A percentile compares a stretch with the other conserved stretches of the same genome.
Evolutionary conservation across 35 echinoderm and acorn worm species (phyloP).

Genomic region (Ophiothrix spiculata): DNA sequence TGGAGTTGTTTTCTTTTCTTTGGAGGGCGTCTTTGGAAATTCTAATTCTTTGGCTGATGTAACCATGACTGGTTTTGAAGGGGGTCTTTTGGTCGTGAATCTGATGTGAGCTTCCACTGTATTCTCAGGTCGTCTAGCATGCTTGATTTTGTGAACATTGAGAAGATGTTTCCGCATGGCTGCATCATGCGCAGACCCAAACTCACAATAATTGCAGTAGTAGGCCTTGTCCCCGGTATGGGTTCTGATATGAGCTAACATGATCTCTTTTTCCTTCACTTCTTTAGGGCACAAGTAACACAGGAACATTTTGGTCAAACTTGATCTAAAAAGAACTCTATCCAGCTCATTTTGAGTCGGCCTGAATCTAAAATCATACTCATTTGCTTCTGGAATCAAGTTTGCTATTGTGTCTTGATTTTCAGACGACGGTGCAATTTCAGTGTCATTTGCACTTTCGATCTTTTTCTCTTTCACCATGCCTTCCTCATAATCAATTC

Average conservation of each 20-base stretch:
- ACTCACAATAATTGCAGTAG: not conserved
- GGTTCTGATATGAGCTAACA: not conserved
- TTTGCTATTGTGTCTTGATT: not conserved
- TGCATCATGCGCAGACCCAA: constrained; percentile 1
- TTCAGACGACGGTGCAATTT: not conserved
- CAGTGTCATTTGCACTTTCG: not conserved
- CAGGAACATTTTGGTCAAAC: not conserved
- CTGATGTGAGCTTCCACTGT: not conserved
- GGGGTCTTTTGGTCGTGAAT: not conserved
- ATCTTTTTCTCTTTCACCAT: not conserved
- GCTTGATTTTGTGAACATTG: not conserved
- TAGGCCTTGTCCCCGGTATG: not conserved
- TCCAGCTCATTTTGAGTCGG: not conserved
- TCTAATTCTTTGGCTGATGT: not conserved
- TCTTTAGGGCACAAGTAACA: not conserved
- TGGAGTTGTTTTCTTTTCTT: not conserved
- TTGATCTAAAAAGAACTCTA: not conserved
- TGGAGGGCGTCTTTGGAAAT: not conserved
- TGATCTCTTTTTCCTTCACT: constrained; percentile 2
- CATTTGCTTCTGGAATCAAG: not conserved
- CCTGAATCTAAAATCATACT: not conserved
- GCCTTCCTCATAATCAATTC: not conserved
- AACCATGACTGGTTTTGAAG: not conserved
- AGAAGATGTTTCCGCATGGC: not conserved
- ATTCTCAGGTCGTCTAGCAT: constrained; percentile 4